Percentiles rank a stretch among this genome's conserved stretches.
Evolutionary conservation across 2,797 vertebrate species (phyloP).

Genomic region (Tapirus indicus): DNA sequence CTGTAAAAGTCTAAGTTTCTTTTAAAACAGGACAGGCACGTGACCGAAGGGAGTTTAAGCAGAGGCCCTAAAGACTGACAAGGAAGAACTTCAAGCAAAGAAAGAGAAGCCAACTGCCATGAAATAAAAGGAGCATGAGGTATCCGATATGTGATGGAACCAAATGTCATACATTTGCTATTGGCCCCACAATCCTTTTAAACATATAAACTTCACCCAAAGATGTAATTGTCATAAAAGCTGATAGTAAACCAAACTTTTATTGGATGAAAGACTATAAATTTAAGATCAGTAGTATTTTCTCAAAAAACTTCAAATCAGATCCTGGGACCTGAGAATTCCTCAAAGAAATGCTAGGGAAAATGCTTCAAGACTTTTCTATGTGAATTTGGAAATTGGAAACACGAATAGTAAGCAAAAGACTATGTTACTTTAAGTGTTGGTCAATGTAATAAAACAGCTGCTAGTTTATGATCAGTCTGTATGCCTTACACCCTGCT

Average conservation of each 20-base stretch:
- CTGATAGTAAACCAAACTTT: not conserved
- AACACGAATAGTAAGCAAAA: slow-evolving; percentile 29
- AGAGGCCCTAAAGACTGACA: slow-evolving; percentile 1
- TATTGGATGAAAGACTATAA: slow-evolving; percentile 36
- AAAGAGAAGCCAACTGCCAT: slow-evolving; percentile 1
- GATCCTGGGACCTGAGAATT: not conserved
- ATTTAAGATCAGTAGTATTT: slow-evolving; percentile 12
- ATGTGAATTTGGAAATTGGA: slow-evolving; percentile 28
- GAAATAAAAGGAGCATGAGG: not conserved
- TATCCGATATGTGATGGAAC: not conserved
- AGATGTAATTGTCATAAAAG: not conserved
- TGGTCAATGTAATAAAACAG: not conserved
- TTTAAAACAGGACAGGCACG: not conserved
- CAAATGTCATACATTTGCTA: not conserved
- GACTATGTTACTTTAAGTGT: not conserved
- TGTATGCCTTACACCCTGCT: not conserved
- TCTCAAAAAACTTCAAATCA: slow-evolving; percentile 20
- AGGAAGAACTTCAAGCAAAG: slow-evolving; percentile 8
- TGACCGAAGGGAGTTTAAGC: not conserved
- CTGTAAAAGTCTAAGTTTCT: not conserved
- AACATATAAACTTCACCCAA: not conserved
- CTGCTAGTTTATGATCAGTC: not conserved
- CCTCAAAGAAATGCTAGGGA: slow-evolving; percentile 36
- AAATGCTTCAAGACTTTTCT: slow-evolving; percentile 3
- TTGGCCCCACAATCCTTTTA: not conserved